These are phyloP conservation scores for Pitta sordida DNA, from an alignment of 2,113 vertebrate genomes.

Conservation along the genomic window DNA sequence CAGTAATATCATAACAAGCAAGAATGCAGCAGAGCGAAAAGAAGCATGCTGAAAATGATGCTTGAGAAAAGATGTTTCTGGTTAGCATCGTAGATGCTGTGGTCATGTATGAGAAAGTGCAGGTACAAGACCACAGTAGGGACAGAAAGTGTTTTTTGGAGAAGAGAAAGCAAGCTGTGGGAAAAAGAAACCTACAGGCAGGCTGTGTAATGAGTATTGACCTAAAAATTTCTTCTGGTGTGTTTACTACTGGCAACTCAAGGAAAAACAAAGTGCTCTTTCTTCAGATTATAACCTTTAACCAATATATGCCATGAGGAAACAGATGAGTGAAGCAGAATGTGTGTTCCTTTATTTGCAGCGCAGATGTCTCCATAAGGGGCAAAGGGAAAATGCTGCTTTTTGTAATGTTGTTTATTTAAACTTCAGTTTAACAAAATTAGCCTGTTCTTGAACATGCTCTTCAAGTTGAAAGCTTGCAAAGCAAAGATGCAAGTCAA, in stretches of 20 bases:
- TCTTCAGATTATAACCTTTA: background rate
- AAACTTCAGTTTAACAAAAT: slow-evolving; percentile 26
- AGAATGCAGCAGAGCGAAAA: background rate
- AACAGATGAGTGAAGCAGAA: background rate
- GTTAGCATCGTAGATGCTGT: background rate
- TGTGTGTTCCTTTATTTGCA: slow-evolving; percentile 14
- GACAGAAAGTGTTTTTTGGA: background rate
- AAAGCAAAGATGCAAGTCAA: background rate
- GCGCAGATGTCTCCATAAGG: background rate
- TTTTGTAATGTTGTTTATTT: background rate
- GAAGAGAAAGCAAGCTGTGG: background rate
- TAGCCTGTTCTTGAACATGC: background rate
- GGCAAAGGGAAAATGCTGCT: background rate
- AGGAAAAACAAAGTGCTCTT: background rate
- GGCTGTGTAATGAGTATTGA: background rate
- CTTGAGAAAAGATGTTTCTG: background rate
- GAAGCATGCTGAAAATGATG: background rate
- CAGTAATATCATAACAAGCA: background rate
- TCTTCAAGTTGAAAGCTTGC: background rate
- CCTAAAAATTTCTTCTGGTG: background rate
- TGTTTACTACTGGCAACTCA: background rate
- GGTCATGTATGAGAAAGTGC: background rate
- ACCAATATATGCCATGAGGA: background rate
- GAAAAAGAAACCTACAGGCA: background rate
- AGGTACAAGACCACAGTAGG: background rate